Evolutionary conservation across 2,888 invertebrate genomes (phyloP).

Genomic region (Cephus pygmeus): DNA sequence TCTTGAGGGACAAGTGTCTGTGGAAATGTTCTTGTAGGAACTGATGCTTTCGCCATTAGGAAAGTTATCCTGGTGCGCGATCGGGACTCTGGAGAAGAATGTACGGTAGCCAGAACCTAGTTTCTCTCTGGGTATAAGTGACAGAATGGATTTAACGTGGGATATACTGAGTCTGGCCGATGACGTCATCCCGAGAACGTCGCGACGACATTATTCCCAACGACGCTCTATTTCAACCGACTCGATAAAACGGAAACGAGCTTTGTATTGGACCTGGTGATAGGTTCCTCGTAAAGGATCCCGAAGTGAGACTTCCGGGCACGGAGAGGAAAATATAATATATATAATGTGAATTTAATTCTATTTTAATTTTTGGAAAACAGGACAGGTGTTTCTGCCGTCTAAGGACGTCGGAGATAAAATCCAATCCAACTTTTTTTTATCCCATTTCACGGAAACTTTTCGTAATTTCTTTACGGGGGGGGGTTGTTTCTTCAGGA

Average conservation of each 20-base stretch:
- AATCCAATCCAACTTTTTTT: neutral
- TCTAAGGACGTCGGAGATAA: neutral
- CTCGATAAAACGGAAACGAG: conserved; percentile 44
- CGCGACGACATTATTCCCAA: neutral
- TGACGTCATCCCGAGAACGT: neutral
- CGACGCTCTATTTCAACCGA: neutral
- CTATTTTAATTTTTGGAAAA: neutral
- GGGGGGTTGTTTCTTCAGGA: neutral
- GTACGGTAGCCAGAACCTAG: neutral
- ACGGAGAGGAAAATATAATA: neutral
- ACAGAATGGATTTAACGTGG: neutral
- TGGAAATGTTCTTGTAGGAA: neutral
- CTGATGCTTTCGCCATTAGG: neutral
- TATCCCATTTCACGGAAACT: neutral
- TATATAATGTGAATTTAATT: neutral
- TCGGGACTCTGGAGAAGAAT: neutral
- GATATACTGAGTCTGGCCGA: neutral
- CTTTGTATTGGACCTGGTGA: conserved; percentile 47
- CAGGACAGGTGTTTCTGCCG: neutral
- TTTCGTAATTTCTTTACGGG: neutral
- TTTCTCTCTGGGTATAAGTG: neutral
- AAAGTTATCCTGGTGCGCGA: neutral
- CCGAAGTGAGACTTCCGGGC: neutral
- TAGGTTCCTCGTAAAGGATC: too few relatives aligned
- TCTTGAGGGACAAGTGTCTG: neutral